Conservation (phyloP, 2,888 invertebrate genomes). For the Dicyrtoma fusca region DNA sequence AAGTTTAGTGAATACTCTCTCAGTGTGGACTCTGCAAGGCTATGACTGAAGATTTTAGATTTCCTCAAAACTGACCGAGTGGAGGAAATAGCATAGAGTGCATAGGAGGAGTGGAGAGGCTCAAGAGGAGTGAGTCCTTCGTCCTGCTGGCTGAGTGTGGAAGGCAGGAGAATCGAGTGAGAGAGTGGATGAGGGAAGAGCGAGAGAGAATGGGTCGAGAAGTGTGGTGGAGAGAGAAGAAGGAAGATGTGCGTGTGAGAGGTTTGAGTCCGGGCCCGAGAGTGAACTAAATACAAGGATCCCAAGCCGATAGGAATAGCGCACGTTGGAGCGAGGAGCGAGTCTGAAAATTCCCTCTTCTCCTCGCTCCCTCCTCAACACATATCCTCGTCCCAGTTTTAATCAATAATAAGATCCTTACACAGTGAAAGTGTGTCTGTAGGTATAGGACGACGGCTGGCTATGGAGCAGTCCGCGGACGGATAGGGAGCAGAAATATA, state of each 20-base stretch:
- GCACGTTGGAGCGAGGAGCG: background rate
- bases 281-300: too few species aligned
- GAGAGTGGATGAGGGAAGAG: background rate
- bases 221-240: background rate
- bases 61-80: too few species aligned
- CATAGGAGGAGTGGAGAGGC: too few species aligned
- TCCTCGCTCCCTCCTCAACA: background rate
- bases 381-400: constrained; percentile 42
- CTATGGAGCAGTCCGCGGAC: background rate
- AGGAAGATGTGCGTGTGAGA: too few species aligned
- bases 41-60: too few species aligned
- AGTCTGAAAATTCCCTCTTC: too few species aligned
- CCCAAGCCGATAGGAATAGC: too few species aligned
- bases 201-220: background rate
- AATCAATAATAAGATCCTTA: constrained; percentile 38
- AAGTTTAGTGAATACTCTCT: background rate
- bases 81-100: too few species aligned
- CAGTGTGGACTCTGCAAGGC: background rate
- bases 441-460: background rate
- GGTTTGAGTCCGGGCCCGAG: too few species aligned
- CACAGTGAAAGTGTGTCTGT: background rate
- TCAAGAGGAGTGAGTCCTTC: too few species aligned
- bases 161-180: background rate
- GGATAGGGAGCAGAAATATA: background rate
- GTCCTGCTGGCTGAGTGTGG: background rate